These are phyloP conservation scores for Acromyrmex echinatior DNA, from an alignment of 1,140 invertebrate genomes.

Conservation along the genomic window DNA sequence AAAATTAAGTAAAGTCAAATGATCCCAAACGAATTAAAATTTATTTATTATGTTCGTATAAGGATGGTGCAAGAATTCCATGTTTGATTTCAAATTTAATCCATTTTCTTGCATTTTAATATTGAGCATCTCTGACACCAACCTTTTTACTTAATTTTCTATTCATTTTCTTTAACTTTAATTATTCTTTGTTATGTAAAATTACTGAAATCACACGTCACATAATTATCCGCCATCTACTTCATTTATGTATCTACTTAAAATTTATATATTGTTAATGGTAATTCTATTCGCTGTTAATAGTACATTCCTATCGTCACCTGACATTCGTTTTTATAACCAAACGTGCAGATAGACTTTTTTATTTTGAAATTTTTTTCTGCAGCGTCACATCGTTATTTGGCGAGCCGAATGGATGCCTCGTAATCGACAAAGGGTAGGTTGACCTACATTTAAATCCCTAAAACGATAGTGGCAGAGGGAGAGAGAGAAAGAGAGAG, in stretches of 20 bases:
- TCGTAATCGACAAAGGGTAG: slow-evolving; percentile 50
- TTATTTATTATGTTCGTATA: too few relatives aligned
- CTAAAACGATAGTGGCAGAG: slow-evolving; percentile 18
- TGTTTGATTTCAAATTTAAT: too few relatives aligned
- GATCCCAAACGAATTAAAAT: too few relatives aligned
- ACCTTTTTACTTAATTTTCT: too few relatives aligned
- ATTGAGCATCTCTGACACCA: too few relatives aligned
- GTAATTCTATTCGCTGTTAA: background rate
- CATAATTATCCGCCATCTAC: background rate
- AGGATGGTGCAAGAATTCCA: too few relatives aligned
- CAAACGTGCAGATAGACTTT: background rate
- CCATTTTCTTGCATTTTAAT: too few relatives aligned
- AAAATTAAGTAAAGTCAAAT: too few relatives aligned
- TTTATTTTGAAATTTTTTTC: slow-evolving; percentile 25
- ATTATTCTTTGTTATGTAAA: too few relatives aligned
- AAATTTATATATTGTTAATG: background rate
- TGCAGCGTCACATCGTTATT: slow-evolving; percentile 14
- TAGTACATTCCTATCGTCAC: background rate
- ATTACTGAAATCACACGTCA: background rate
- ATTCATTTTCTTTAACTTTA: too few relatives aligned
- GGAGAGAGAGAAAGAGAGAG: too few relatives aligned
- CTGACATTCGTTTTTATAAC: slow-evolving; percentile 5
- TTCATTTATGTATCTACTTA: background rate
- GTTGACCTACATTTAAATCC: slow-evolving; percentile 68
- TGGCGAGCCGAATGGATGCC: background rate